Evolutionary conservation across 2,113 vertebrate genomes (phyloP).

Genomic region (Stercorarius parasiticus): DNA sequence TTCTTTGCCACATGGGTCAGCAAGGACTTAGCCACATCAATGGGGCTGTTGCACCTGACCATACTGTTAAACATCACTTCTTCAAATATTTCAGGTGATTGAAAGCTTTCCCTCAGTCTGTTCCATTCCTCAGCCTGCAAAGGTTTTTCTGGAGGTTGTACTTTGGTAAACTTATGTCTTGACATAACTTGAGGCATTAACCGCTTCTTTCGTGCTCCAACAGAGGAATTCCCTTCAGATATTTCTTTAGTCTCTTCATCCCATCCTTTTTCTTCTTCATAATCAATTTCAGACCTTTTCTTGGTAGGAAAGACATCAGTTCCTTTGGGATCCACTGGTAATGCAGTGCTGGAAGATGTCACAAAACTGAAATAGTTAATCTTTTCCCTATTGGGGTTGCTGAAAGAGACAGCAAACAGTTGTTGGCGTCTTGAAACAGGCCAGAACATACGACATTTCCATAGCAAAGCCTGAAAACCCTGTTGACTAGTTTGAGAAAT

Average conservation of each 20-base stretch:
- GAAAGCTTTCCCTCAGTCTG: constrained; percentile 70
- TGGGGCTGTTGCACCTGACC: constrained; percentile 47
- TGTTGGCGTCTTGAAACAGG: not conserved
- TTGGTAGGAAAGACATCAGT: not conserved
- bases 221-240: constrained; percentile 74
- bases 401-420: not conserved
- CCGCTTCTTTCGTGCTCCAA: constrained; percentile 78
- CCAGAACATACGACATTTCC: constrained; percentile 8
- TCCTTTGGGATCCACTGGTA: constrained; percentile 35
- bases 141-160: constrained; percentile 77
- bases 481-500: constrained; percentile 2
- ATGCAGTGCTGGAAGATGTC: not conserved
- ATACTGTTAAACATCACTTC: constrained; percentile 75
- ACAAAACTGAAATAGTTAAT: constrained; percentile 44
- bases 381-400: not conserved
- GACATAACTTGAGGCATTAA: constrained; percentile 5
- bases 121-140: constrained; percentile 83
- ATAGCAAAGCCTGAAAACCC: constrained; percentile 50
- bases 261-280: not conserved
- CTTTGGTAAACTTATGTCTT: not conserved
- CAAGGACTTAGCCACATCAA: constrained; percentile 88
- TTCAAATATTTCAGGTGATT: constrained; percentile 73
- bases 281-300: not conserved
- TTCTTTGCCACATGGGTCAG: constrained; percentile 81
- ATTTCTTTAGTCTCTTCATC: not conserved